A percentile compares a stretch with the other conserved stretches of the same genome.
Conservation (phyloP, 1,140 invertebrate species). For the Dolichoris vasculosae region DNA sequence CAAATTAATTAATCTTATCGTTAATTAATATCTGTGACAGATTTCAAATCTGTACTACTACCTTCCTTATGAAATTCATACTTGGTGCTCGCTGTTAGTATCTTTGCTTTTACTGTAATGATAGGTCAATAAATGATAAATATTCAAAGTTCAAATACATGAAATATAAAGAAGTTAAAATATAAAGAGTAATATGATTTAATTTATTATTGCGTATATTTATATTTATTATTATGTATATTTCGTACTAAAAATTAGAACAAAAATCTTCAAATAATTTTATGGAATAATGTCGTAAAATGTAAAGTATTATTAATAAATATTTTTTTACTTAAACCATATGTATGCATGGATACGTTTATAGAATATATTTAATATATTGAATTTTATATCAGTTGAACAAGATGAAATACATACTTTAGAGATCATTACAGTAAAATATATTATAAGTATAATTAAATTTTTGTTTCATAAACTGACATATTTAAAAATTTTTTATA, state of each 20-base stretch:
- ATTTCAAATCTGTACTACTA: conserved; percentile 50
- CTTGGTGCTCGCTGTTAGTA: neutral
- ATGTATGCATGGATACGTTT: too few species aligned
- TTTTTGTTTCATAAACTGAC: too few species aligned
- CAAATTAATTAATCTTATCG: conserved; percentile 70
- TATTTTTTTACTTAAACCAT: too few species aligned
- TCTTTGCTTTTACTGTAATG: conserved; percentile 8
- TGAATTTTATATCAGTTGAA: too few species aligned
- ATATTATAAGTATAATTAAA: too few species aligned
- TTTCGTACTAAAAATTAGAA: neutral
- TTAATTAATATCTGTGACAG: conserved; percentile 67
- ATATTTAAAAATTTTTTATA: too few species aligned
- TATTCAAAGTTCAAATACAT: neutral
- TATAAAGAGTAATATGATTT: neutral
- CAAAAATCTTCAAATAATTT: too few species aligned
- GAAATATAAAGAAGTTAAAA: neutral
- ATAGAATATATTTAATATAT: too few species aligned
- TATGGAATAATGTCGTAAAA: too few species aligned
- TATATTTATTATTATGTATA: neutral
- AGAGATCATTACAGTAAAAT: too few species aligned
- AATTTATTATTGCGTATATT: neutral
- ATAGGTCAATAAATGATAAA: conserved; percentile 28
- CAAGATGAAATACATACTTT: too few species aligned
- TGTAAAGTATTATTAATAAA: too few species aligned
- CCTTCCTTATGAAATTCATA: neutral